Evolutionary conservation across 2,113 vertebrate species (phyloP), one percentile per base, ranked within the genome.

Genomic region (Orientallactaga bullata): DNA sequence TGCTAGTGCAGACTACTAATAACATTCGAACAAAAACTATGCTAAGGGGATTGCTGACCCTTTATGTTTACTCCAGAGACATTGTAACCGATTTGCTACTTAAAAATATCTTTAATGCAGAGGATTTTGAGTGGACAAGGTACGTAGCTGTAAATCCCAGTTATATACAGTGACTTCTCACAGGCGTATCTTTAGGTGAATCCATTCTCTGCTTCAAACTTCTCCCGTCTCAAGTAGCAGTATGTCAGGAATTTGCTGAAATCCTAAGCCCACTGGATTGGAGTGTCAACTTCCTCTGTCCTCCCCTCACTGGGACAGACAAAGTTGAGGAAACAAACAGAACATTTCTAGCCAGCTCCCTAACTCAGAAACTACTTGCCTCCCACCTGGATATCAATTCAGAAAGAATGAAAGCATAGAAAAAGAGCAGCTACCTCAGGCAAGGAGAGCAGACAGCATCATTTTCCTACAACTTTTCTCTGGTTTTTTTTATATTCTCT

Each of bases 111-210:
- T 96, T 85, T 74, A 90, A 4, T n/a, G 69, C 15, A 15, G 95
- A 97, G 10, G 97, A 98, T 82, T 98, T 98, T 91, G 98, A 98
- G 77, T 98, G 98, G 98, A 97, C 82, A 72, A 98, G 98, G 98
- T 98, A 93, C 30, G 91, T 24, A 26, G 13, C 30, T 32, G 10
- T 18, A 83, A 90, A 47, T 61, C 21, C 7, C 35, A 51, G 32
- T 51, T 37, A 61, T 12, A 10, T 51, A 35, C 15, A 83, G 21
- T 55, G 58, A 21, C 47, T 76, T 74, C 9, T 82, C 30, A 47
- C 12, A 30, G 4, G 10, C 11, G 26, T 51, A 21, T 26, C 60
- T 13, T 69, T n/a, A 13, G 7, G n/a, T 85, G 83, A 61, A 71
- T 60, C 42, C 7, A 76, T 55, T 92, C 63, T 85, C 35, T 66